A percentile compares a stretch with the other conserved stretches of the same genome.
Conservation (phyloP, 2,888 invertebrate species). For the Meganola albula region DNA sequence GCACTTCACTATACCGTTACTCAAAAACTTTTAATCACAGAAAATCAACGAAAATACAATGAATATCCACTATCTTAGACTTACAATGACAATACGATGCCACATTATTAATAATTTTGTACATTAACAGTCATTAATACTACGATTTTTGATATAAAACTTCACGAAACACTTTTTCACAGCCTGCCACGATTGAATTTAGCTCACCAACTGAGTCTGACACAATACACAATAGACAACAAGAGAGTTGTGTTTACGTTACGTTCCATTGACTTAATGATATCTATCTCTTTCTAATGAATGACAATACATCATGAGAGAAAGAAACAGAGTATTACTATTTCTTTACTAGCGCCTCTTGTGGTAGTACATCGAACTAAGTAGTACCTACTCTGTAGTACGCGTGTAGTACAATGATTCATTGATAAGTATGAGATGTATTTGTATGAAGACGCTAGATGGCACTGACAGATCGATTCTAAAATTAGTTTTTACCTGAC, state of each 20-base stretch:
- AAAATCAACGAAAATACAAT: slow-evolving; percentile 22
- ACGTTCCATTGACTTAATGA: slow-evolving; percentile 47
- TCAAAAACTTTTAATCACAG: slow-evolving; percentile 39
- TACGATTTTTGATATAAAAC: slow-evolving; percentile 18
- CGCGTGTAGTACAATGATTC: too few relatives aligned
- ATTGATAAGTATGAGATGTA: too few relatives aligned
- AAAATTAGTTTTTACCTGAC: too few relatives aligned
- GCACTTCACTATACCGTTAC: slow-evolving; percentile 55
- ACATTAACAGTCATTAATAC: too few relatives aligned
- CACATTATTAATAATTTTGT: slow-evolving; percentile 26
- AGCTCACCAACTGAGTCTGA: slow-evolving; percentile 52
- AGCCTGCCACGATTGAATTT: slow-evolving; percentile 50
- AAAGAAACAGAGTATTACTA: slow-evolving; percentile 29
- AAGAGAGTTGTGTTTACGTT: slow-evolving; percentile 63
- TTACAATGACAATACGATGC: slow-evolving; percentile 13
- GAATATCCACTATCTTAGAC: slow-evolving; percentile 22
- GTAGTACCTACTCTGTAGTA: too few relatives aligned
- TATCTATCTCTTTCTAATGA: slow-evolving; percentile 34
- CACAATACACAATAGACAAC: slow-evolving; percentile 37
- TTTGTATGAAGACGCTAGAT: too few relatives aligned
- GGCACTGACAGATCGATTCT: too few relatives aligned
- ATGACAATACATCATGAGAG: slow-evolving; percentile 3
- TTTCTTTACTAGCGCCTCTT: slow-evolving; percentile 18
- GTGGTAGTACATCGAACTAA: slow-evolving; percentile 20
- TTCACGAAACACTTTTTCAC: slow-evolving; percentile 19